phyloP scores from a whole-genome alignment of 2,797 vertebrate genomes.

The Cirrhinus mrigala region DNA sequence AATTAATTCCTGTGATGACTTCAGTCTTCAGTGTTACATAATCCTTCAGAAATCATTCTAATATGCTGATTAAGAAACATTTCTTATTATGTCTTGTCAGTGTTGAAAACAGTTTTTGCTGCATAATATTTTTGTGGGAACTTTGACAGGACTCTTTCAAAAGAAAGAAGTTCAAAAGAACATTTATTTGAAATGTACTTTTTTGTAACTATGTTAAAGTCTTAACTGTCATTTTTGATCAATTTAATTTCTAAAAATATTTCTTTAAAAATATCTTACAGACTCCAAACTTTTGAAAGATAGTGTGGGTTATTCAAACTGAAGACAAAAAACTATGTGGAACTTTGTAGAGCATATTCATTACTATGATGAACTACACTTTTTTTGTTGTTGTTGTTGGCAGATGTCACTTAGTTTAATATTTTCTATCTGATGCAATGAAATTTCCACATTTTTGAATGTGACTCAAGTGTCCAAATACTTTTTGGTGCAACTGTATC shows the following conservation, averaged over 20 bases:
- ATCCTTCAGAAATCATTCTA: background rate
- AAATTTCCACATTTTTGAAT: background rate
- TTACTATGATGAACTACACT: no score
- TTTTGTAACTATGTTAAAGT: background rate
- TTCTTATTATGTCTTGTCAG: background rate
- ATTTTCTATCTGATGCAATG: background rate
- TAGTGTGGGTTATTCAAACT: background rate
- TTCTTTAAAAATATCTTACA: background rate
- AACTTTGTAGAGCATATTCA: no score
- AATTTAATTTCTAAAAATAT: background rate
- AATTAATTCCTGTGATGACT: background rate
- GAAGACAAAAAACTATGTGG: background rate
- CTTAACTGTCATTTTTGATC: background rate
- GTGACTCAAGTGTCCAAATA: slow-evolving; percentile 12
- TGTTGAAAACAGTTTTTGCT: background rate
- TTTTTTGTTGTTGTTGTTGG: no score
- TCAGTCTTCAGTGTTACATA: background rate
- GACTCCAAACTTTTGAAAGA: background rate
- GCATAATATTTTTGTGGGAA: background rate
- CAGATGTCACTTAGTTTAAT: background rate
- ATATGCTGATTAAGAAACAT: background rate
- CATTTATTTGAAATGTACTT: background rate
- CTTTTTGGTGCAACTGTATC: background rate
- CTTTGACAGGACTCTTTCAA: background rate
- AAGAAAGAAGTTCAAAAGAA: background rate